A percentile compares a stretch with the other conserved stretches of the same genome.
Conservation (phyloP, 2,888 invertebrate species). For the Lepidochrysops patricia region DNA sequence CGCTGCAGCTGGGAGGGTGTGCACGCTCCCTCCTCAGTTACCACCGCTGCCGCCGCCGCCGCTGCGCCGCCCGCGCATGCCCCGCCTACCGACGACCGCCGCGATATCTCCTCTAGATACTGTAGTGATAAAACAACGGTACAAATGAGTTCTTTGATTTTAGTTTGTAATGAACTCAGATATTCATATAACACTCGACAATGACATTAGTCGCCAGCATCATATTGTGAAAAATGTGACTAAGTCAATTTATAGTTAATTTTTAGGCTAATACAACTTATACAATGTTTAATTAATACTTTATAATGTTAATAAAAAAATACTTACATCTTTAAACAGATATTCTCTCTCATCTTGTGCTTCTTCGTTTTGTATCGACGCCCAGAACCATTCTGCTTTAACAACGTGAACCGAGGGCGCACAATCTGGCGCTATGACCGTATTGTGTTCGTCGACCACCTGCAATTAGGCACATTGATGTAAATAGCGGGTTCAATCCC, state of each 20-base stretch:
- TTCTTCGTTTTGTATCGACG: slow-evolving; percentile 95
- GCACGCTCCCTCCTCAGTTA: slow-evolving; percentile 29
- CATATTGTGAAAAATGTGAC: too few relatives aligned
- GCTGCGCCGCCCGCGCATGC: slow-evolving; percentile 23
- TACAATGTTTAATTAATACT: not conserved
- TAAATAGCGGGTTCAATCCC: not conserved
- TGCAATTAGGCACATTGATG: slow-evolving; percentile 39
- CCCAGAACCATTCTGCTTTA: slow-evolving; percentile 98
- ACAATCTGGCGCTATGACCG: slow-evolving; percentile 81
- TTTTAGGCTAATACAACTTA: too few relatives aligned
- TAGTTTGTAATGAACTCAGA: too few relatives aligned
- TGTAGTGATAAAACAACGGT: slow-evolving; percentile 22
- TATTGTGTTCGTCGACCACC: slow-evolving; percentile 90
- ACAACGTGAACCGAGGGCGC: slow-evolving; percentile 83
- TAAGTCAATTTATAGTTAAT: too few relatives aligned
- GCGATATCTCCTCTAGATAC: slow-evolving; percentile 67
- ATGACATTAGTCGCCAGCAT: too few relatives aligned
- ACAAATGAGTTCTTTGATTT: too few relatives aligned
- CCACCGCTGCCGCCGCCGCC: slow-evolving; percentile 26
- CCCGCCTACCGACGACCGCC: slow-evolving; percentile 62
- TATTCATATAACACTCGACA: too few relatives aligned
- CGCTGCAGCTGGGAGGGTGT: slow-evolving; percentile 61
- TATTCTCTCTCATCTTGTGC: slow-evolving; percentile 94
- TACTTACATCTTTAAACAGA: slow-evolving; percentile 87
- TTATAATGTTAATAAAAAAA: not conserved